phyloP scores from a whole-genome alignment of 2,888 invertebrate genomes.

The Epiblema foenella region DNA sequence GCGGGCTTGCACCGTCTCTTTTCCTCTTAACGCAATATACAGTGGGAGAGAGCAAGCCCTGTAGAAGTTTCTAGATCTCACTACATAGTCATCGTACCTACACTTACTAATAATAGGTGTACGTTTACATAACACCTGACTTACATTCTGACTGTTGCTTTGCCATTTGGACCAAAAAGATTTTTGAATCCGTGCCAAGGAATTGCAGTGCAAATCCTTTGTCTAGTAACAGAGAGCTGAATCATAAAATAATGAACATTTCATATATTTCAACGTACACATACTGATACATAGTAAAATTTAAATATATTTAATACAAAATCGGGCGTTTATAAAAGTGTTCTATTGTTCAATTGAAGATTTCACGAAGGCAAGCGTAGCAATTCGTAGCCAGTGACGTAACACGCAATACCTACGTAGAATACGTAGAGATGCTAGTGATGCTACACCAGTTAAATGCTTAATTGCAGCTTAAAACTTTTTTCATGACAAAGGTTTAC shows the following conservation, averaged over 20 bases:
- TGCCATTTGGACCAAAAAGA: slow-evolving; percentile 48
- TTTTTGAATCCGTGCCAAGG: slow-evolving; percentile 49
- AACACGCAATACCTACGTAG: too few species aligned
- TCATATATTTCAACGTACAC: background rate
- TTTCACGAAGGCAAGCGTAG: background rate
- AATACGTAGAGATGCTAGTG: background rate
- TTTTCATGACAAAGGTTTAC: too few species aligned
- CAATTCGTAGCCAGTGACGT: slow-evolving; percentile 14
- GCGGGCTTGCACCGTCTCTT: slow-evolving; percentile 69
- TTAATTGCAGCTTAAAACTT: background rate
- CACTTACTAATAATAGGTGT: slow-evolving; percentile 47
- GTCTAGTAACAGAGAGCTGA: slow-evolving; percentile 33
- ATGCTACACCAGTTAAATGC: background rate
- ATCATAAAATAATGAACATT: background rate
- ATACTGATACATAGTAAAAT: background rate
- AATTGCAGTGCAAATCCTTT: slow-evolving; percentile 42
- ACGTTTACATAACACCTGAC: slow-evolving; percentile 61
- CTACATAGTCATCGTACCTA: slow-evolving; percentile 50
- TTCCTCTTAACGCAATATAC: slow-evolving; percentile 59
- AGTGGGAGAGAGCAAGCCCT: slow-evolving; percentile 56
- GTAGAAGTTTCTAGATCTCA: slow-evolving; percentile 61
- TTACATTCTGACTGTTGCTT: slow-evolving; percentile 50
- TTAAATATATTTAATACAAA: background rate
- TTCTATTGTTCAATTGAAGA: background rate
- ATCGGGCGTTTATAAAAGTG: background rate